Evolutionary conservation across 1,140 invertebrate species (phyloP).

Genomic region (Danaus melanippus): DNA sequence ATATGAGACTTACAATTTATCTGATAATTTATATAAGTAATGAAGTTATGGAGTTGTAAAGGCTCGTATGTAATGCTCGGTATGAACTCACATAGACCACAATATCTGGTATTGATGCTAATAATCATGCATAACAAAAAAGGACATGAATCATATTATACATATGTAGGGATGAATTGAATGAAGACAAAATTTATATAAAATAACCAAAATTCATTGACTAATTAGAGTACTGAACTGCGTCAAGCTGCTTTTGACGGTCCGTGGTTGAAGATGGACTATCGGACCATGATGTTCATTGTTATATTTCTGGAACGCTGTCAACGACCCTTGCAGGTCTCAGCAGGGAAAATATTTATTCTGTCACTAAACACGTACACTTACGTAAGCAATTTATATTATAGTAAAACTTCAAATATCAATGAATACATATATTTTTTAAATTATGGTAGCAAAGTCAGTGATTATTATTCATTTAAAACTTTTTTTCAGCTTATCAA

Average conservation of each 20-base stretch:
- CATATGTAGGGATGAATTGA: too few relatives aligned
- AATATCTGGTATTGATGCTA: too few relatives aligned
- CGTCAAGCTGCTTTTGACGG: conserved; percentile 55
- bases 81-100: too few relatives aligned
- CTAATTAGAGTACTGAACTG: conserved; percentile 40
- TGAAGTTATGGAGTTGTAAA: too few relatives aligned
- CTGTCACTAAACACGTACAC: conserved; percentile 65
- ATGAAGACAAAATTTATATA: too few relatives aligned
- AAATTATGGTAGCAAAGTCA: not conserved
- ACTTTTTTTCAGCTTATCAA: conserved; percentile 58
- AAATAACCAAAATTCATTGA: too few relatives aligned
- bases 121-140: too few relatives aligned
- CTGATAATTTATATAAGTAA: too few relatives aligned
- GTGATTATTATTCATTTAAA: not conserved
- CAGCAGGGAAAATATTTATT: conserved; percentile 64
- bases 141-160: too few relatives aligned
- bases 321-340: conserved; percentile 53
- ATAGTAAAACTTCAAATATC: conserved; percentile 3
- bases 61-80: too few relatives aligned
- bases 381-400: conserved; percentile 38
- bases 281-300: conserved; percentile 42
- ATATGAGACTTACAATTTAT: too few relatives aligned
- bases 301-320: conserved; percentile 58
- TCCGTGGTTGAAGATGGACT: conserved; percentile 45
- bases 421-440: not conserved